Evolutionary conservation across 2,113 vertebrate genomes (phyloP).

Genomic region (Arothron firmamentum): DNA sequence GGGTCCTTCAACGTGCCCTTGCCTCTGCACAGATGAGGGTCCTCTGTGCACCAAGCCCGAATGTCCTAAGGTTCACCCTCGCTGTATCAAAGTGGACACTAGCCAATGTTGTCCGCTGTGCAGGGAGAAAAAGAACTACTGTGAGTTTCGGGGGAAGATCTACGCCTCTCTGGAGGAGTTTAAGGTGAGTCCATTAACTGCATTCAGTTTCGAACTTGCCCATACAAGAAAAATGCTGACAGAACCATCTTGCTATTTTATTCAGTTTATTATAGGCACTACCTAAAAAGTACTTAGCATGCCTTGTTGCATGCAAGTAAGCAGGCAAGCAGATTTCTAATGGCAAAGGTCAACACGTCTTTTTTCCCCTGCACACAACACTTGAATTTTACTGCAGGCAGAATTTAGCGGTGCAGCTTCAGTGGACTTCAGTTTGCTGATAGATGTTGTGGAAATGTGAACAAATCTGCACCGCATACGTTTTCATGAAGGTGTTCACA

Average conservation of each 20-base stretch:
- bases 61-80: conserved; percentile 91
- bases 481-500: conserved; percentile 31
- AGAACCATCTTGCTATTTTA: conserved; percentile 30
- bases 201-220: conserved; percentile 43
- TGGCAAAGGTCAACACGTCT: conserved; percentile 66
- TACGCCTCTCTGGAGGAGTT: conserved; percentile 94
- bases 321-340: conserved; percentile 63
- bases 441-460: conserved; percentile 25
- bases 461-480: conserved; percentile 13
- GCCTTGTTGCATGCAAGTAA: conserved; percentile 41
- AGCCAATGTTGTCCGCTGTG: conserved; percentile 96
- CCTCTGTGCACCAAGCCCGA: conserved; percentile 92
- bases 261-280: conserved; percentile 43
- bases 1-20: conserved; percentile 92
- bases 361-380: conserved; percentile 51
- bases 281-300: conserved; percentile 41
- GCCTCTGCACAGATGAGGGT: conserved; percentile 97
- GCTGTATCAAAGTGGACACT: conserved; percentile 93
- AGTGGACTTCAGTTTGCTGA: conserved; percentile 41
- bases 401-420: conserved; percentile 41
- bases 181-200: conserved; percentile 82
- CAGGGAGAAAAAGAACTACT: conserved; percentile 95
- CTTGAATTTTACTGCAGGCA: conserved; percentile 40
- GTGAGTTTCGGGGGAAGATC: conserved; percentile 90
- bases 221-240: conserved; percentile 56